Evolutionary conservation across 2,797 vertebrate genomes (phyloP), one percentile per base, ranked within the genome.

Genomic region (Parauchenoglanis punctatus): DNA sequence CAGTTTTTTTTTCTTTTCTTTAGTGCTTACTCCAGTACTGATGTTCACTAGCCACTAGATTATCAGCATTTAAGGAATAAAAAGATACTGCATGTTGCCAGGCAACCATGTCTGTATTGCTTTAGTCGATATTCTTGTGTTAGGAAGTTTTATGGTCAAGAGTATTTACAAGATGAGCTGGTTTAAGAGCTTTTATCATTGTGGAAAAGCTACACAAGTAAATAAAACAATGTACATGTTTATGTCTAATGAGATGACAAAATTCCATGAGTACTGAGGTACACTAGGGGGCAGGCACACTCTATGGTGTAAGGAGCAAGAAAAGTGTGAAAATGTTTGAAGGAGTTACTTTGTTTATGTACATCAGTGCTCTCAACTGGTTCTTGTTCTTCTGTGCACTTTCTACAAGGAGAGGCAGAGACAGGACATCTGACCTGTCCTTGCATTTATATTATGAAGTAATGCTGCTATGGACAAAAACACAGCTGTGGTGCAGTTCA

Each of bases 221-320:
- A 17, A 40, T 58, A 44, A 61, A 61, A 35, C 18, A 44, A 61
- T n/a, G 7, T 54, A 49, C 31, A 28, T 23, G 40, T 54, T 65
- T 67, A 28, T 59, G 13, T 67, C 52, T 17, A 65, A 78, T 63
- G 5, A 78, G 61, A 52, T 61, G 8, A 5, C 6, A n/a, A 83
- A 63, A 44, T 28, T 67, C 13, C 11, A 31, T 31, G 25, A 52
- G 54, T 82, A 25, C 28, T 54, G 4, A 72, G 46, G 20, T 15
- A 80, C 76, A 88, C 87, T n/a, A 88, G 76, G 76, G 83, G 76
- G 65, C 83, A 88, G 63, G n/a, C 52, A 68, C 76, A 81, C 56
- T 20, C 63, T 72, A 46, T 85, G 28, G 46, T 18, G 56, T 78
- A 18, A 84, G 11, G 54, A 1, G 28, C 13, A 83, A 13, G 31